Base-by-base conservation (phyloP, 2,888 invertebrate species). In the Rhyacophila evoluta region DNA sequence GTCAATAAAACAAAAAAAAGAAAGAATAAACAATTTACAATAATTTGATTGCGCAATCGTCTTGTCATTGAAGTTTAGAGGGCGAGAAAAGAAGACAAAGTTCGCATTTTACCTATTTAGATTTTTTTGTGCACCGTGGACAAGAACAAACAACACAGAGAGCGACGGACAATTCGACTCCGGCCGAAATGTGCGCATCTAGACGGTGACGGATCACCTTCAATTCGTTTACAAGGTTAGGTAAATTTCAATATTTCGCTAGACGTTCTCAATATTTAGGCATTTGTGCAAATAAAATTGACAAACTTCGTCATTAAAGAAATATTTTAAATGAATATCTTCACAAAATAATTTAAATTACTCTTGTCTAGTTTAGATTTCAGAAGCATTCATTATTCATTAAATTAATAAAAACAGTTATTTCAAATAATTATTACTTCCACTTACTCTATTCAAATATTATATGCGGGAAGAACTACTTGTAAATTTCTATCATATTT, bases 161-260 rank as follows among this genome's bases (percentile, higher is more conserved):
- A 15, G 55, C 55, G 55, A 10, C 55, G 55, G 19, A 55, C 55
- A 55, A 55, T 55, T 55, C 55, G 55, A 55, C 15, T 55, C 55
- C 55, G 55, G 15, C 10, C 19, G 19, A 55, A 55, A 55, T 55
- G 19, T 55, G 55, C 55, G 55, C 55, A 55, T 55, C 55, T 55
- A 55, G 55, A 55, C 12, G 55, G 55, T 55, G 55, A 55, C 55
- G 25, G 55, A 55, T 55, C 55, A 55, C 55, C 55, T 55, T 55
- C 55, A 55, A 55, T 55, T 55, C 55, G 55, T 19, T 55, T 19
- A 19, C 55, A 55, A 55, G 55, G 55, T 55, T 55, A 55, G 55
- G 55, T 19, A 55, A 55, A 55, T 55, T 55, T 55, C 55, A 55
- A 1, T 39, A 12, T 39, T 39, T 19, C 41, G 41, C 55, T 19